Percentiles rank a stretch among this genome's conserved stretches.
phyloP scores from a whole-genome alignment of 1,140 invertebrate species.

The Sinonovacula constricta region DNA sequence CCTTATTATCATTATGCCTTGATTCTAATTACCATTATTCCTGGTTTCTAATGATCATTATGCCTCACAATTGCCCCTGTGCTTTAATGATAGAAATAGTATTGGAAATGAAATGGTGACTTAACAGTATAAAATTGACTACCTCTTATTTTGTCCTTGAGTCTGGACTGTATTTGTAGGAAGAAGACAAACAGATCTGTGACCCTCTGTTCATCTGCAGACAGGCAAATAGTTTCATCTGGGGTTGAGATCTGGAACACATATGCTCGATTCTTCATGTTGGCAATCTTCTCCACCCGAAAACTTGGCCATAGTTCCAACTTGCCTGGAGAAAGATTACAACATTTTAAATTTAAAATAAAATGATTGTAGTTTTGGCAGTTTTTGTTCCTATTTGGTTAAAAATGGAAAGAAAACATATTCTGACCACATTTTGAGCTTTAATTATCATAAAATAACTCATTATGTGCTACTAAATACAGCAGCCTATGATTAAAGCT shows the following conservation, averaged over 20 bases:
- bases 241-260: conserved; percentile 72
- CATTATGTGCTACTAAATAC: too few relatives aligned
- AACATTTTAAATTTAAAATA: neutral
- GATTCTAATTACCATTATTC: too few relatives aligned
- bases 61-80: too few relatives aligned
- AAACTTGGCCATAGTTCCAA: conserved; percentile 57
- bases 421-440: too few relatives aligned
- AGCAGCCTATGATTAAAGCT: too few relatives aligned
- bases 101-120: too few relatives aligned
- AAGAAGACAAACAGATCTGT: conserved; percentile 73
- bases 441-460: too few relatives aligned
- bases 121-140: too few relatives aligned
- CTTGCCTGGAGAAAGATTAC: conserved; percentile 53
- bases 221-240: conserved; percentile 67
- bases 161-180: conserved; percentile 65
- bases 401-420: neutral
- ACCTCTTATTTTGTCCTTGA: conserved; percentile 70
- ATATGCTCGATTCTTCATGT: conserved; percentile 66
- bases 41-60: too few relatives aligned
- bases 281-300: conserved; percentile 70
- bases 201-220: conserved; percentile 65
- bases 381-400: neutral
- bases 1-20: too few relatives aligned
- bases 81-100: too few relatives aligned
- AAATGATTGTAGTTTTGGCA: neutral